Evolutionary conservation across 64 coral and sea anemone species (phyloP).

Genomic region (Actinia equina): DNA sequence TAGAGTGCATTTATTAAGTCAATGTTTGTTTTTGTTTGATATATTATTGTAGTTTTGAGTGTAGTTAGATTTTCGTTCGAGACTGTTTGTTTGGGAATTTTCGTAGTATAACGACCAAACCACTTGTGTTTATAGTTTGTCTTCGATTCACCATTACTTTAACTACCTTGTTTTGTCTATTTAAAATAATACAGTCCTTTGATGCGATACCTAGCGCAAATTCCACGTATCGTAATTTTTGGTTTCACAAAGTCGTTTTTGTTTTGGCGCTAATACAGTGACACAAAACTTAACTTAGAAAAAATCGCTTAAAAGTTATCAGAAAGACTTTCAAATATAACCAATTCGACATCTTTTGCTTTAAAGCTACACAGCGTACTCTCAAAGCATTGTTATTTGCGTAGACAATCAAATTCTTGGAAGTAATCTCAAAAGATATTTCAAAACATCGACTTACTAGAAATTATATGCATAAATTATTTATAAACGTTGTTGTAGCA

Average conservation of each 20-base stretch:
- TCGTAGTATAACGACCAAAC: not conserved
- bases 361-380: not conserved
- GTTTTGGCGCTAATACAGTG: constrained; percentile 5
- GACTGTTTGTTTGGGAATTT: not conserved
- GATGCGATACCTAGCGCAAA: not conserved
- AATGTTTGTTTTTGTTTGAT: not conserved
- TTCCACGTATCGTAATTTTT: not conserved
- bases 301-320: not conserved
- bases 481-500: not conserved
- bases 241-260: not conserved
- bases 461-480: not conserved
- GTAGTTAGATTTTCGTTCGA: not conserved
- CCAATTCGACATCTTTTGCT: not conserved
- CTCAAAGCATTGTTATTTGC: not conserved
- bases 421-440: not conserved
- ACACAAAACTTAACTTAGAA: not conserved
- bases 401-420: not conserved
- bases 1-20: not conserved
- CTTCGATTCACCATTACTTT: not conserved
- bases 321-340: not conserved
- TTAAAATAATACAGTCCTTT: not conserved
- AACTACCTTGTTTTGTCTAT: not conserved
- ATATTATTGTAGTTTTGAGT: not conserved
- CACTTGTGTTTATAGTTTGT: not conserved
- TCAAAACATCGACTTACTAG: constrained; percentile 12